Percentiles rank a stretch among this genome's conserved stretches.
Conservation (phyloP, 2,113 vertebrate species). For the Ptilorrhoa leucosticta region DNA sequence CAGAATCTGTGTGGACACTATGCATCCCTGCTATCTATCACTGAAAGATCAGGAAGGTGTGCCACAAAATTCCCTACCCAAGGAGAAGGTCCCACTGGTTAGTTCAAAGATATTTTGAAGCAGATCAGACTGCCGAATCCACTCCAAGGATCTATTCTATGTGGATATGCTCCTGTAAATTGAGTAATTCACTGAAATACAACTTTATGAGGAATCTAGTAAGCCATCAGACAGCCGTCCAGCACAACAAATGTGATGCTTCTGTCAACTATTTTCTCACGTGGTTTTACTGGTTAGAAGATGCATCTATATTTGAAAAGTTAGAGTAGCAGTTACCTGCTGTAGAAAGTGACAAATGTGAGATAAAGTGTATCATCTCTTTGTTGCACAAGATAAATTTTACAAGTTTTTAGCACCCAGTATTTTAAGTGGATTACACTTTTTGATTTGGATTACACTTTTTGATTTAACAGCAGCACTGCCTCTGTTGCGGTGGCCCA, state of each 20-base stretch:
- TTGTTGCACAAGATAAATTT: not conserved
- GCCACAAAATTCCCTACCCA: not conserved
- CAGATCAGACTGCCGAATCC: rapidly evolving
- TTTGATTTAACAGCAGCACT: not conserved
- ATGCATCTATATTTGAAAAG: not conserved
- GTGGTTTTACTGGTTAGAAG: not conserved
- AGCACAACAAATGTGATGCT: not conserved
- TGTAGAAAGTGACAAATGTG: rapidly evolving
- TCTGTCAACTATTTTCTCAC: not conserved
- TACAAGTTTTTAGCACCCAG: not conserved
- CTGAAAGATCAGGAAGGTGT: not conserved
- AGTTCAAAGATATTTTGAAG: not conserved
- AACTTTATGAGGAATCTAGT: not conserved
- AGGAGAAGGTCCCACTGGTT: not conserved
- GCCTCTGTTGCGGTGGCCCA: no score
- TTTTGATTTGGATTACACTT: not conserved
- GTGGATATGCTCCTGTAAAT: not conserved
- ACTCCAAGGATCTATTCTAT: not conserved
- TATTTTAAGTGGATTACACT: not conserved
- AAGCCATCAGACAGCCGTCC: not conserved
- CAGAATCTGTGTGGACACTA: not conserved
- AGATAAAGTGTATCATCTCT: not conserved
- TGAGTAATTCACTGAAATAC: not conserved
- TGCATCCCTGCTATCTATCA: not conserved
- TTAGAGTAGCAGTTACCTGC: not conserved